phyloP scores from a whole-genome alignment of 2,888 invertebrate genomes.

The Clivina fossor region DNA sequence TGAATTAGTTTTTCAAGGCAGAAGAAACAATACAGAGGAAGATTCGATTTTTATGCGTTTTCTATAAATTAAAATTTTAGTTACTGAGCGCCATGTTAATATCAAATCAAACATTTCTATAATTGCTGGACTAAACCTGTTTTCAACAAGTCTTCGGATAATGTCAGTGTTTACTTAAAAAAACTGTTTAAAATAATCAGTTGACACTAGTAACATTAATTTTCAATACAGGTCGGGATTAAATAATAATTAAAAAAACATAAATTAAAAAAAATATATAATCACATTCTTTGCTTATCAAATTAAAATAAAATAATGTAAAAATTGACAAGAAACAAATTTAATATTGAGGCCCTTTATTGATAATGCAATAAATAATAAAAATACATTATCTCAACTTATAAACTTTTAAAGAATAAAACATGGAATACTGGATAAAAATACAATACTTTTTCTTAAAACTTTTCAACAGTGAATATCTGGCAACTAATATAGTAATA shows the following conservation, averaged over 20 bases:
- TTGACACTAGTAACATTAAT: neutral
- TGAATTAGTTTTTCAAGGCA: no score
- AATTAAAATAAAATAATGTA: neutral
- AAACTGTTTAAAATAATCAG: neutral
- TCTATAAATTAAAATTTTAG: no score
- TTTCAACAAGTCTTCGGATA: neutral
- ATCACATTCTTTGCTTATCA: neutral
- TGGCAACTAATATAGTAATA: conserved; percentile 30
- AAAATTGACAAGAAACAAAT: neutral
- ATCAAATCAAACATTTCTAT: no score
- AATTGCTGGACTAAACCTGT: no score
- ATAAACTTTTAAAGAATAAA: conserved; percentile 28
- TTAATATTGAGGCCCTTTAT: conserved; percentile 31
- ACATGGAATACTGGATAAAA: conserved; percentile 32
- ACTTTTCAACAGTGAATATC: conserved; percentile 31
- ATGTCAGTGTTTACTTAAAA: neutral
- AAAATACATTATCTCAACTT: conserved; percentile 31
- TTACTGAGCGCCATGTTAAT: no score
- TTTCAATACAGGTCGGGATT: no score
- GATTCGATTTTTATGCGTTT: no score
- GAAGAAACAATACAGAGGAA: no score
- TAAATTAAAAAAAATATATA: neutral
- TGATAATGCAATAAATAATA: conserved; percentile 33
- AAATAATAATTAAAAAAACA: no score
- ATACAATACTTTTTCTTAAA: conserved; percentile 27